phyloP scores from a whole-genome alignment of 1,140 invertebrate species.

The Diabrotica undecimpunctata region DNA sequence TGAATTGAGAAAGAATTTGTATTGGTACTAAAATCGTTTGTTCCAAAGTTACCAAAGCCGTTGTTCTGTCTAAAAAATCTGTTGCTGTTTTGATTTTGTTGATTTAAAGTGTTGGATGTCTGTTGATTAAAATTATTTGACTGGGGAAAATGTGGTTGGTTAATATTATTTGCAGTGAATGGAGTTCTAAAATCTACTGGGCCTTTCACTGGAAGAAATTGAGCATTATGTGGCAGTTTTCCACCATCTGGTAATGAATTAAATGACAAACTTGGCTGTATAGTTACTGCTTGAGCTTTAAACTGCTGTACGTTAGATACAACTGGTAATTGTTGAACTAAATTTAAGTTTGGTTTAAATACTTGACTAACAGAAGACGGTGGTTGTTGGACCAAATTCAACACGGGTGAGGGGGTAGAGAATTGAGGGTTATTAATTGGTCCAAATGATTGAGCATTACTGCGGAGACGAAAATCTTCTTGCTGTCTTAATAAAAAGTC shows the following conservation, averaged over 20 bases:
- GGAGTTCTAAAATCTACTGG: constrained; percentile 37
- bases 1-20: constrained; percentile 25
- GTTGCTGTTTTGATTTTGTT: background rate
- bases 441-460: constrained; percentile 46
- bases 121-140: constrained; percentile 20
- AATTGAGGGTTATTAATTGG: constrained; percentile 29
- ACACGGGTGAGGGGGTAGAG: background rate
- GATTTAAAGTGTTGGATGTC: background rate
- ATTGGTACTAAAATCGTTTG: constrained; percentile 24
- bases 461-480: constrained; percentile 42
- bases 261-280: constrained; percentile 52
- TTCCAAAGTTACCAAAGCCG: constrained; percentile 46
- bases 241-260: constrained; percentile 32
- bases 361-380: constrained; percentile 7
- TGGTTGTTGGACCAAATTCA: background rate
- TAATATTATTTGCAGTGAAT: constrained; percentile 10
- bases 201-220: constrained; percentile 41
- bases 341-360: constrained; percentile 21
- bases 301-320: constrained; percentile 8
- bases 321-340: constrained; percentile 16
- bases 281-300: constrained; percentile 36
- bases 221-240: constrained; percentile 38
- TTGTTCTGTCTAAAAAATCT: constrained; percentile 51
- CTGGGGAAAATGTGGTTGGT: no score
- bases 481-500: constrained; percentile 60